These are phyloP conservation scores for Pocota personata DNA, from an alignment of 2,888 invertebrate genomes.

Conservation along the genomic window DNA sequence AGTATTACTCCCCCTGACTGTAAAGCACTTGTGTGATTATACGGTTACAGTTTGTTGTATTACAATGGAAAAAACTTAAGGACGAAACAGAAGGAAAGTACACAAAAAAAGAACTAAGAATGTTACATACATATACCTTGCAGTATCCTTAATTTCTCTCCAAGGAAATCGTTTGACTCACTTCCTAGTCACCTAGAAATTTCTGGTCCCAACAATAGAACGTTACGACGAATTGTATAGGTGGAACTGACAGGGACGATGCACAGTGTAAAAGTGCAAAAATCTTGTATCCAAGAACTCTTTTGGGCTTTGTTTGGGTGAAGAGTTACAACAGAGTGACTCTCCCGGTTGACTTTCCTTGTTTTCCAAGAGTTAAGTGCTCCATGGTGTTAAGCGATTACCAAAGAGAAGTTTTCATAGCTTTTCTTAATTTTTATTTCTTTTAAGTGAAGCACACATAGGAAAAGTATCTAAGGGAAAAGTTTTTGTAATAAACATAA, in stretches of 20 bases:
- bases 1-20: no score
- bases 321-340: conserved; percentile 31
- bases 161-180: conserved; percentile 52
- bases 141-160: conserved; percentile 55
- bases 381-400: conserved; percentile 61
- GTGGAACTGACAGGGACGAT: not conserved
- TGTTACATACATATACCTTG: not conserved
- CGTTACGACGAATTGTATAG: not conserved
- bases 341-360: conserved; percentile 29
- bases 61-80: not conserved
- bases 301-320: conserved; percentile 35
- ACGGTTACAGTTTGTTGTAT: not conserved
- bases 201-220: not conserved
- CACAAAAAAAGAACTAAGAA: not conserved
- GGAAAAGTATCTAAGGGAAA: not conserved
- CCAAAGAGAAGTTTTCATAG: conserved; percentile 1
- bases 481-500: conserved; percentile 15
- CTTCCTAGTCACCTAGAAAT: conserved; percentile 62
- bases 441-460: not conserved
- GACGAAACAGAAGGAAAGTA: not conserved
- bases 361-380: conserved; percentile 39
- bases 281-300: conserved; percentile 21
- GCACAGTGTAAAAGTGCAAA: conserved; percentile 29
- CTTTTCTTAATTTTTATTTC: not conserved
- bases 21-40: not conserved